phyloP scores from a whole-genome alignment of 2,888 invertebrate genomes.

The Helobdella robusta region DNA sequence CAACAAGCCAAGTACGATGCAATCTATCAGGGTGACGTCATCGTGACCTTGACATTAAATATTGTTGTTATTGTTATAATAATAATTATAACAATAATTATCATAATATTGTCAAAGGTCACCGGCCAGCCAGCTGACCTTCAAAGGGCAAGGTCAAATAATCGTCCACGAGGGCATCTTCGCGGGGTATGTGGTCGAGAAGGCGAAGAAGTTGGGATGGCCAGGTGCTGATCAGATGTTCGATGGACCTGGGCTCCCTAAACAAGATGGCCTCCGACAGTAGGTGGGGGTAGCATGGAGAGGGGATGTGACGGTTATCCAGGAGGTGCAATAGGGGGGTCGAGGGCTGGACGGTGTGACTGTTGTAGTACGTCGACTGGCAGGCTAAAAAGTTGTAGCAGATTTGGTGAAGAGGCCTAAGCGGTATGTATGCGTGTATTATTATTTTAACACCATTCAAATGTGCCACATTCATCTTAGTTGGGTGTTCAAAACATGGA shows the following conservation, averaged over 20 bases:
- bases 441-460: too few species aligned
- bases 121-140: too few species aligned
- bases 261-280: constrained; percentile 42
- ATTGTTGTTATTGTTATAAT: too few species aligned
- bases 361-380: background rate
- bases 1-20: constrained; percentile 41
- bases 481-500: too few species aligned
- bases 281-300: constrained; percentile 39
- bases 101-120: too few species aligned
- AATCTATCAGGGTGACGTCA: constrained; percentile 38
- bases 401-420: constrained; percentile 38
- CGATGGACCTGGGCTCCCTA: constrained; percentile 38
- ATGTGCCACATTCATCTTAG: too few species aligned
- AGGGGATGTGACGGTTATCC: constrained; percentile 36
- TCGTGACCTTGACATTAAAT: too few species aligned
- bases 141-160: constrained; percentile 40
- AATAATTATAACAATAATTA: too few species aligned
- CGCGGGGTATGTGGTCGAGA: constrained; percentile 38
- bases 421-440: background rate
- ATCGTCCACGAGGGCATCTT: constrained; percentile 38
- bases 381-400: constrained; percentile 38
- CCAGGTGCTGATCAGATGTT: constrained; percentile 42
- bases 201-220: constrained; percentile 38
- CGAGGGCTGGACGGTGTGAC: constrained; percentile 33
- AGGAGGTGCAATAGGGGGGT: constrained; percentile 32